Conservation (phyloP, 2,797 vertebrate species). For the Parotocinclus haroldoi region DNA sequence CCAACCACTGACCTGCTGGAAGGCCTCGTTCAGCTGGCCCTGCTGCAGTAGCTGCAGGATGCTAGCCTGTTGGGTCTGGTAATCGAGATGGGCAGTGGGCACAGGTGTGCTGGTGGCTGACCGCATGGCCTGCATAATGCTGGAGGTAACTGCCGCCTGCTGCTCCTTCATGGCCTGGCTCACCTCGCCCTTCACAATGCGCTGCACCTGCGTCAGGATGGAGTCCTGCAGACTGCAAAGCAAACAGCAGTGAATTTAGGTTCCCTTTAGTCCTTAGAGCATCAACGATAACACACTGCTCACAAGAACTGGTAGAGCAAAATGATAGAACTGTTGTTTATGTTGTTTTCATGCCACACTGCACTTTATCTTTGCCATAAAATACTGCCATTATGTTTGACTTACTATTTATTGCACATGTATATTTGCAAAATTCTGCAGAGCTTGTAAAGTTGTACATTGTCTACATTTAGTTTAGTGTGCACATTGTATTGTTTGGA, state of each 20-base stretch:
- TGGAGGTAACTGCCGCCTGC: conserved; percentile 90
- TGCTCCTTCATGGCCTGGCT: conserved; percentile 96
- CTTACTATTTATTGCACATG: no score
- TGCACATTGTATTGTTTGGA: no score
- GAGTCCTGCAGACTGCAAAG: conserved; percentile 88
- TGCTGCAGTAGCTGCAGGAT: conserved; percentile 94
- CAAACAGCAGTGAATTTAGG: conserved; percentile 2
- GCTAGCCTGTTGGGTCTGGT: conserved; percentile 91
- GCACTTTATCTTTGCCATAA: no score
- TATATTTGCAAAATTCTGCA: no score
- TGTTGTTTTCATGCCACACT: no score
- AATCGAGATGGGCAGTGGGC: conserved; percentile 89
- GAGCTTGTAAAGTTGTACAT: no score
- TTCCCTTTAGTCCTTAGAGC: neutral
- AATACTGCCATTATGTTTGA: no score
- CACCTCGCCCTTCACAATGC: conserved; percentile 94
- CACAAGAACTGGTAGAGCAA: no score
- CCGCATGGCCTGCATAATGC: conserved; percentile 98
- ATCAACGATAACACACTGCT: no score
- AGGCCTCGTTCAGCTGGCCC: conserved; percentile 96
- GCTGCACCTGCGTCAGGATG: conserved; percentile 90
- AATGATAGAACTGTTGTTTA: no score
- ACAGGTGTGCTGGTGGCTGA: conserved; percentile 91
- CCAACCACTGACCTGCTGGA: conserved; percentile 84
- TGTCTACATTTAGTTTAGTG: no score